A percentile compares a stretch with the other conserved stretches of the same genome.
Conservation (phyloP, 2,113 vertebrate genomes). For the Isurus oxyrinchus region DNA sequence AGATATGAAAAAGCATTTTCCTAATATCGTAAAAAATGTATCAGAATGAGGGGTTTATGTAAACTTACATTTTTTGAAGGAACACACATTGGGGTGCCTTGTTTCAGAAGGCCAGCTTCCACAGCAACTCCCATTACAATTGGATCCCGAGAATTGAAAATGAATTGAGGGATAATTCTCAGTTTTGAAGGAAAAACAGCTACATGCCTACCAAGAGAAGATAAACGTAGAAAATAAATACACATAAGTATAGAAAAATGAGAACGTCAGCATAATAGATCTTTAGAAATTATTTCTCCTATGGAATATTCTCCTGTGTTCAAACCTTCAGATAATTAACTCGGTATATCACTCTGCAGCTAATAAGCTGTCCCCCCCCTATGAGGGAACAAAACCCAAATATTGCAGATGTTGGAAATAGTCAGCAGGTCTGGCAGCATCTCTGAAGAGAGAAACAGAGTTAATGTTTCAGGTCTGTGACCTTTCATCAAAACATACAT, state of each 20-base stretch:
- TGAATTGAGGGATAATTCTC: slow-evolving; percentile 87
- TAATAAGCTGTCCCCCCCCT: not conserved
- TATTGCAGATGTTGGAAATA: not conserved
- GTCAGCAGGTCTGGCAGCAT: no score
- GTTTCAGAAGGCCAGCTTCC: slow-evolving; percentile 81
- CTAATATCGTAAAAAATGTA: not conserved
- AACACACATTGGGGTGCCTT: slow-evolving; percentile 88
- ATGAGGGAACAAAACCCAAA: not conserved
- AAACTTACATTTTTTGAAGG: slow-evolving; percentile 86
- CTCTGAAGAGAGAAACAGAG: no score
- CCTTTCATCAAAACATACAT: not conserved
- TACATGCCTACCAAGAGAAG: slow-evolving; percentile 64
- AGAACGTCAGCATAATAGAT: not conserved
- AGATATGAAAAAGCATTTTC: no score
- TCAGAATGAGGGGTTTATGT: not conserved
- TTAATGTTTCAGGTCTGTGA: not conserved
- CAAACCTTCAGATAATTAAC: not conserved
- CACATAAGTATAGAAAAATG: not conserved
- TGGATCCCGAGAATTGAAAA: slow-evolving; percentile 97
- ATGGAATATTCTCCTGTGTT: not conserved
- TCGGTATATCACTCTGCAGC: not conserved
- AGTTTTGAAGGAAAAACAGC: slow-evolving; percentile 95
- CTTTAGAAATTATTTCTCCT: not conserved
- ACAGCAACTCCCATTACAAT: slow-evolving; percentile 89
- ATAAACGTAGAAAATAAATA: not conserved